Evolutionary conservation across 2,888 invertebrate genomes (phyloP).

Genomic region (Minunthozetes semirufus): DNA sequence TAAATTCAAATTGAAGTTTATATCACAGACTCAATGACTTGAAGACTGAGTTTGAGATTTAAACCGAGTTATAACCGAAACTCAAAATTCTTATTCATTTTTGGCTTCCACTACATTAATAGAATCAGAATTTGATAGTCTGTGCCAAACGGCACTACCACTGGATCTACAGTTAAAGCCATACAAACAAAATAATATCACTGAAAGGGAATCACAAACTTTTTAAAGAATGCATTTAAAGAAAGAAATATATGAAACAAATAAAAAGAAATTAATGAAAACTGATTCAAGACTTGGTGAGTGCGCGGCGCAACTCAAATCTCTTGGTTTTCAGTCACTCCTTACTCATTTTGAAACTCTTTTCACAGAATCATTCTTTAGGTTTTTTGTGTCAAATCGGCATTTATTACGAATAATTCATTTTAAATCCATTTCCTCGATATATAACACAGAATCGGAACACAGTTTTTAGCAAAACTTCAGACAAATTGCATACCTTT

Average conservation of each 20-base stretch:
- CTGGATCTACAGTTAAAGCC: background rate
- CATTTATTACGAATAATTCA: background rate
- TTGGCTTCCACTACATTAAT: background rate
- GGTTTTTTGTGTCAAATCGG: background rate
- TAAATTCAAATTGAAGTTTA: background rate
- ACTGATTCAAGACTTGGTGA: background rate
- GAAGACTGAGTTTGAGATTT: background rate
- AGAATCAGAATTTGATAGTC: background rate
- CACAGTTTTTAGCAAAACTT: background rate
- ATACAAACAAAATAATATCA: background rate
- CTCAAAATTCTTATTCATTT: slow-evolving; percentile 9
- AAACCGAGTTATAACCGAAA: background rate
- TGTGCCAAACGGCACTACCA: slow-evolving; percentile 11
- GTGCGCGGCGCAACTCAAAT: background rate
- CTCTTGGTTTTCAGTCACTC: background rate
- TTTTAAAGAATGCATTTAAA: slow-evolving; percentile 21
- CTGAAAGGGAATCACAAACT: background rate
- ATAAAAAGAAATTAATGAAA: background rate
- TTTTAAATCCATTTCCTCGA: too few species aligned
- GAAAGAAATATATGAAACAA: background rate
- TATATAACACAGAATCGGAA: background rate
- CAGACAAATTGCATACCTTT: background rate
- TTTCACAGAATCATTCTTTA: background rate
- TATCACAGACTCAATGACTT: background rate
- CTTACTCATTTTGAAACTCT: background rate